phyloP scores from a whole-genome alignment of 2,888 invertebrate species.

The Leptopilina syphax region DNA sequence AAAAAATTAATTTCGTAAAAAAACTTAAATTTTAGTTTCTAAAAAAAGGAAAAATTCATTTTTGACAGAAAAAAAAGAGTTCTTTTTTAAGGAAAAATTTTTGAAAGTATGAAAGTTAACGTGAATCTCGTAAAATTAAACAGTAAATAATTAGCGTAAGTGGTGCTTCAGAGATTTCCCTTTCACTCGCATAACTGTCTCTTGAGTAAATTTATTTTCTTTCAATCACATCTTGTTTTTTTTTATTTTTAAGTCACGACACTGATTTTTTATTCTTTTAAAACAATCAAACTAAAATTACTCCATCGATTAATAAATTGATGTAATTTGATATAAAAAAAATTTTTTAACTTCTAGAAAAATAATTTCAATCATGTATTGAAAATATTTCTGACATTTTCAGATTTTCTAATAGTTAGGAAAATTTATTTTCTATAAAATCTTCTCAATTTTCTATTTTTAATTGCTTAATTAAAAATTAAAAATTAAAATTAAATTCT shows the following conservation, averaged over 20 bases:
- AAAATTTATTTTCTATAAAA: too few relatives aligned
- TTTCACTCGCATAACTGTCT: slow-evolving; percentile 23
- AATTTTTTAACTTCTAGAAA: too few relatives aligned
- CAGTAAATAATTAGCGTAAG: slow-evolving; percentile 20
- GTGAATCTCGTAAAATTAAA: not conserved
- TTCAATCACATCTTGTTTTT: not conserved
- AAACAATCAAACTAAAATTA: too few relatives aligned
- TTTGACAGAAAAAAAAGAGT: not conserved
- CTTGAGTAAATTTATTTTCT: slow-evolving; percentile 22
- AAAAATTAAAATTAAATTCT: too few relatives aligned
- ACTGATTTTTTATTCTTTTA: not conserved
- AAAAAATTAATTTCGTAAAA: slow-evolving; percentile 8
- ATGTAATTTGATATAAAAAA: not conserved
- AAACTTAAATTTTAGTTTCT: not conserved
- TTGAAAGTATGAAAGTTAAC: slow-evolving; percentile 12
- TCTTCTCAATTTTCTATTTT: too few relatives aligned
- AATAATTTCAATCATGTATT: too few relatives aligned
- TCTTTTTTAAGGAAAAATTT: not conserved
- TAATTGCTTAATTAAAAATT: too few relatives aligned
- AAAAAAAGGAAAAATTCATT: not conserved
- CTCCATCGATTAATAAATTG: not conserved
- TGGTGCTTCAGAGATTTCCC: slow-evolving; percentile 28
- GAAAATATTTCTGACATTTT: too few relatives aligned
- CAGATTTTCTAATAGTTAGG: too few relatives aligned
- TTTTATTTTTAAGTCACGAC: not conserved